Conservation (phyloP, 2,113 vertebrate genomes). For the Aleadryas rufinucha region DNA sequence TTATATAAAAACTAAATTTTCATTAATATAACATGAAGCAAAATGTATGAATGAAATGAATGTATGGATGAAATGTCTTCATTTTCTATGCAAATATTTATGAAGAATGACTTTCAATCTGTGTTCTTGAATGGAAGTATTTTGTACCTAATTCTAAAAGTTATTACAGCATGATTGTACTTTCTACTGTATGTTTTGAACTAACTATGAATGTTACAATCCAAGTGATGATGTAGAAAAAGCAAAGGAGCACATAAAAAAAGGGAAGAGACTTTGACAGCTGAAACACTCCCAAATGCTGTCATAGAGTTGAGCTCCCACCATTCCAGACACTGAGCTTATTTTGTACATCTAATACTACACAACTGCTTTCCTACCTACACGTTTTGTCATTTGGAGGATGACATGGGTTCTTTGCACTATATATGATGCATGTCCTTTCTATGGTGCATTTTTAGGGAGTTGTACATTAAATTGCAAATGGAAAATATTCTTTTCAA, state of each 20-base stretch:
- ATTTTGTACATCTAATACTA: not conserved
- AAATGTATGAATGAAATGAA: no score
- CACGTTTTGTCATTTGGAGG: not conserved
- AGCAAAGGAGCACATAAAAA: not conserved
- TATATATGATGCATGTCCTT: not conserved
- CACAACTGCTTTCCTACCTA: not conserved
- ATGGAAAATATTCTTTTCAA: not conserved
- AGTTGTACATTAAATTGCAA: not conserved
- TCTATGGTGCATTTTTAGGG: not conserved
- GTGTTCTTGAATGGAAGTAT: not conserved
- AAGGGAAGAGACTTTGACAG: not conserved
- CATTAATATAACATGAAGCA: not conserved
- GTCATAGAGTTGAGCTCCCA: not conserved
- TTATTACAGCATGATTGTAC: not conserved
- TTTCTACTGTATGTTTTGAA: not conserved
- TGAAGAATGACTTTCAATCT: not conserved
- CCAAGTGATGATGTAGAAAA: not conserved
- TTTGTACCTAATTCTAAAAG: not conserved
- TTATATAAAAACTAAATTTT: not conserved
- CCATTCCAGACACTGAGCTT: not conserved
- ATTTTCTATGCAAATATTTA: not conserved
- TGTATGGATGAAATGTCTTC: not conserved
- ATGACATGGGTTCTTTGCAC: not conserved
- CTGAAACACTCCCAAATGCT: not conserved
- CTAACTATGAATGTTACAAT: not conserved